Conservation (phyloP, 2,113 vertebrate genomes). For the Numenius arquata region DNA sequence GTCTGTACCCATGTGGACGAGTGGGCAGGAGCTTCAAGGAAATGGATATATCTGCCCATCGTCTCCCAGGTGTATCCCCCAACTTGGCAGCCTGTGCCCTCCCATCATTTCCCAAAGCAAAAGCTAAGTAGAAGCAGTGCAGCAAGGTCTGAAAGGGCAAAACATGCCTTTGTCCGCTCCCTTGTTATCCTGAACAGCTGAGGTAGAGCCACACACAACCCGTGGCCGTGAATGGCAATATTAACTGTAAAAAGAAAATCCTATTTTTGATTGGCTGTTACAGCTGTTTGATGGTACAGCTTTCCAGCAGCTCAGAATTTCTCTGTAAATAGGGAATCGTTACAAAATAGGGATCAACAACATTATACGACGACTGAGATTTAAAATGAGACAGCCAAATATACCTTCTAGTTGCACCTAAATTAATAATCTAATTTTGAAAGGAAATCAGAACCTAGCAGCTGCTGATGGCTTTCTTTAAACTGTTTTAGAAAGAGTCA, state of each 20-base stretch:
- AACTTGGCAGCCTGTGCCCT: accelerated
- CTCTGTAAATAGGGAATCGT: not conserved
- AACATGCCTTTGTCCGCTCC: not conserved
- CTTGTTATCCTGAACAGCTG: slow-evolving; percentile 29
- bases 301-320: slow-evolving; percentile 10
- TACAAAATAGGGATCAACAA: not conserved
- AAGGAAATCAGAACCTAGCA: slow-evolving; percentile 5
- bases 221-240: not conserved
- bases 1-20: not conserved
- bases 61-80: not conserved
- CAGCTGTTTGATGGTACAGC: slow-evolving; percentile 3
- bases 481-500: not conserved
- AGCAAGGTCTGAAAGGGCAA: not conserved
- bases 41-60: not conserved
- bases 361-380: not conserved
- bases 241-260: slow-evolving; percentile 35
- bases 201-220: not conserved
- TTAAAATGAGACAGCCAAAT: slow-evolving; percentile 11
- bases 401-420: slow-evolving; percentile 11
- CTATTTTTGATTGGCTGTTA: slow-evolving; percentile 2
- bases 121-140: not conserved
- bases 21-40: not conserved
- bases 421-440: slow-evolving; percentile 53
- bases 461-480: slow-evolving; percentile 4
- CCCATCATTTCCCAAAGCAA: not conserved